These are phyloP conservation scores for Falcaria lacertinaria DNA, from an alignment of 2,888 invertebrate genomes.

Conservation along the genomic window DNA sequence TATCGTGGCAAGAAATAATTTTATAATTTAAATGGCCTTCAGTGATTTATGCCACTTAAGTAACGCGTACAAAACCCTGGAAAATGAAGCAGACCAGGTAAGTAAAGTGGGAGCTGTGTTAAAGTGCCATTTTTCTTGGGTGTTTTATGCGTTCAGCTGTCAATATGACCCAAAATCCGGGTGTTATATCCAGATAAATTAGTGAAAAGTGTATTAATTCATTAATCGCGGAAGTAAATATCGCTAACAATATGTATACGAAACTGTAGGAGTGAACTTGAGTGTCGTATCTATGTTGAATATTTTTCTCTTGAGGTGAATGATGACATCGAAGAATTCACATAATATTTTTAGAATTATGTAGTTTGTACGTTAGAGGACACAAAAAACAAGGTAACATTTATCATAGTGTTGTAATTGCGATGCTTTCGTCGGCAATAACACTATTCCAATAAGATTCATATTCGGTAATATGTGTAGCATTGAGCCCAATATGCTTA, in stretches of 20 bases:
- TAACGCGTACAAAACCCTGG: constrained; percentile 75
- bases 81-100: constrained; percentile 77
- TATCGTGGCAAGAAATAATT: constrained; percentile 76
- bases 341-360: constrained; percentile 77
- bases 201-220: constrained; percentile 34
- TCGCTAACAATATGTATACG: constrained; percentile 5
- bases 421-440: constrained; percentile 22
- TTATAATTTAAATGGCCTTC: constrained; percentile 79
- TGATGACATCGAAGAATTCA: constrained; percentile 70
- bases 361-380: constrained; percentile 68
- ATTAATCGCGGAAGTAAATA: constrained; percentile 8
- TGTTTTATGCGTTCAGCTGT: constrained; percentile 72
- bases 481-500: constrained; percentile 28
- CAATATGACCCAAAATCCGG: constrained; percentile 72
- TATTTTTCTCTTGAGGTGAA: constrained; percentile 37
- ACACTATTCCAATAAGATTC: constrained; percentile 20
- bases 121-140: constrained; percentile 58
- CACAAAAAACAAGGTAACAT: constrained; percentile 62
- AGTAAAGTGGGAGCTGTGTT: constrained; percentile 46
- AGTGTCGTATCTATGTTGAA: constrained; percentile 20
- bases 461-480: constrained; percentile 25
- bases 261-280: constrained; percentile 12
- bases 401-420: constrained; percentile 35
- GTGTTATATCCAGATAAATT: constrained; percentile 49
- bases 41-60: constrained; percentile 78